Percentiles rank a stretch among this genome's conserved stretches.
These are phyloP conservation scores for Holothuria glaberrima DNA, from an alignment of 35 echinoderm and acorn worm genomes.

Conservation along the genomic window DNA sequence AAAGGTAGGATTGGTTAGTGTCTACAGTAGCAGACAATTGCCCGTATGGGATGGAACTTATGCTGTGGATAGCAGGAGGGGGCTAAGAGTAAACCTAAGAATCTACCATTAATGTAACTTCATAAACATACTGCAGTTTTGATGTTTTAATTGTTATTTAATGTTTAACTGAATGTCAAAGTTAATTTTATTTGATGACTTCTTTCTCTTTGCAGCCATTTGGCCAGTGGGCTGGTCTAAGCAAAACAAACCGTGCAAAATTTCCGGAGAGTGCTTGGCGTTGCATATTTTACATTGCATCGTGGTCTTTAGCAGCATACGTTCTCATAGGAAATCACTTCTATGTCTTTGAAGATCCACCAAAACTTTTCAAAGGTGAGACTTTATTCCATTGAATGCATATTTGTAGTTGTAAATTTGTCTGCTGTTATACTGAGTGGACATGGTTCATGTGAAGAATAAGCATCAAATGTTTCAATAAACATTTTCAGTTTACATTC, in stretches of 20 bases:
- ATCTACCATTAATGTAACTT: too few relatives aligned
- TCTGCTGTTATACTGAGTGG: neutral
- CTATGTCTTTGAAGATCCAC: slow-evolving; percentile 84
- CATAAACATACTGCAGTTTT: too few relatives aligned
- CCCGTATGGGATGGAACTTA: too few relatives aligned
- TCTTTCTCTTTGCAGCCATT: slow-evolving; percentile 59
- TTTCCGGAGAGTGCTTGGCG: slow-evolving; percentile 97
- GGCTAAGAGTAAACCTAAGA: too few relatives aligned
- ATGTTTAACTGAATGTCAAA: too few relatives aligned
- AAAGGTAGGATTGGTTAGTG: too few relatives aligned
- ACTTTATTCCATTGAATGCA: neutral
- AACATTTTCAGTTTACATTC: too few relatives aligned
- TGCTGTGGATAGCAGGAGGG: too few relatives aligned
- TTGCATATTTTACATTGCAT: slow-evolving; percentile 80
- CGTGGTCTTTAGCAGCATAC: slow-evolving; percentile 88
- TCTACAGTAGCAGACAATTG: too few relatives aligned
- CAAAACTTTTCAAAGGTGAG: slow-evolving; percentile 82
- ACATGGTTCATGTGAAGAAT: neutral
- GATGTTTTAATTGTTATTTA: too few relatives aligned
- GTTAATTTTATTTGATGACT: neutral
- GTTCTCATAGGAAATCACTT: slow-evolving; percentile 70
- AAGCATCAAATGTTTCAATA: too few relatives aligned
- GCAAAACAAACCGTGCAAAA: slow-evolving; percentile 70
- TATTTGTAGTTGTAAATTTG: neutral
- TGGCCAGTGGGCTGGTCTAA: slow-evolving; percentile 55